Evolutionary conservation across 1,140 invertebrate genomes (phyloP).

Genomic region (Sipha flava): DNA sequence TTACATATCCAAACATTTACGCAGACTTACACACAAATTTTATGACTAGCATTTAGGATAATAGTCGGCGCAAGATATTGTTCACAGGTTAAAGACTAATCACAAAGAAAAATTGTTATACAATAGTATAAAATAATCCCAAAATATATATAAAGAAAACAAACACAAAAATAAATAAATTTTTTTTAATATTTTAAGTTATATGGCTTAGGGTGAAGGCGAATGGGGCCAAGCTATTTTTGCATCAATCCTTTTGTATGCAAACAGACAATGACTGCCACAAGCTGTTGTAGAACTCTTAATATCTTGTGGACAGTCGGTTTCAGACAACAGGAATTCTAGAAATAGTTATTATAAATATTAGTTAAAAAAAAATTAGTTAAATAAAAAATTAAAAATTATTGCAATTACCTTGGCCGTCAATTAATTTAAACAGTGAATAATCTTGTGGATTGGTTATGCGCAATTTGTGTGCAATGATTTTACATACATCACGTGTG

Average conservation of each 20-base stretch:
- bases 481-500: constrained; percentile 80
- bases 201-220: constrained; percentile 37
- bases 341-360: constrained; percentile 47
- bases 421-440: constrained; percentile 80
- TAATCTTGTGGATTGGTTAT: constrained; percentile 95
- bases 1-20: constrained; percentile 9
- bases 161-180: not conserved
- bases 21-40: constrained; percentile 4
- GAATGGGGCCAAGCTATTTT: constrained; percentile 91
- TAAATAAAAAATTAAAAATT: constrained; percentile 53
- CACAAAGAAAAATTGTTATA: not conserved
- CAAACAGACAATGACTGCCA: constrained; percentile 77
- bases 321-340: constrained; percentile 81
- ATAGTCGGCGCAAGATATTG: constrained; percentile 16
- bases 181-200: not conserved
- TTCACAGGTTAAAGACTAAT: not conserved
- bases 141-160: not conserved
- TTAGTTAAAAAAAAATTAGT: not conserved
- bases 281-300: constrained; percentile 55
- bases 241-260: constrained; percentile 88
- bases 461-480: constrained; percentile 83
- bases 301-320: constrained; percentile 82
- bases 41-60: constrained; percentile 30
- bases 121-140: not conserved
- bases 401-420: constrained; percentile 67